Evolutionary conservation across 2,113 vertebrate species (phyloP).

Genomic region (Trematocara unimaculatum): DNA sequence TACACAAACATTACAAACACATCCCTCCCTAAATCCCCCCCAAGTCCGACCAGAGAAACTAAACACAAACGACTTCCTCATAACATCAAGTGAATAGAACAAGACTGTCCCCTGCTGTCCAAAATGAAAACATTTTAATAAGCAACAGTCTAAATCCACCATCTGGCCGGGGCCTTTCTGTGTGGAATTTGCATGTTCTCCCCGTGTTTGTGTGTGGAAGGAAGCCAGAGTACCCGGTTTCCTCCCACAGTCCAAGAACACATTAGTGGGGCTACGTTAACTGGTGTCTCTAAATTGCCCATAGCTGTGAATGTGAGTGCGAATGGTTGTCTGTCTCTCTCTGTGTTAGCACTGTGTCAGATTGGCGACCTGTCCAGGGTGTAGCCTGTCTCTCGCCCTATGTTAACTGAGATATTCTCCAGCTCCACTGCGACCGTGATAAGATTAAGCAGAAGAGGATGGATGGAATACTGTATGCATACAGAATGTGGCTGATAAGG

Average conservation of each 20-base stretch:
- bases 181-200: background rate
- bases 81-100: background rate
- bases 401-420: background rate
- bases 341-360: background rate
- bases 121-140: background rate
- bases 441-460: background rate
- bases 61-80: background rate
- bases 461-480: background rate
- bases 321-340: background rate
- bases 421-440: background rate
- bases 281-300: background rate
- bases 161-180: background rate
- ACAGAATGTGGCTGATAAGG: background rate
- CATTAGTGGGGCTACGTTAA: background rate
- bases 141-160: background rate
- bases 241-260: background rate
- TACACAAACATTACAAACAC: slow-evolving; percentile 9
- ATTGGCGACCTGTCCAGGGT: background rate
- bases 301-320: background rate
- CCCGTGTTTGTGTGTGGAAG: background rate
- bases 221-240: background rate
- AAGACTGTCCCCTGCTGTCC: background rate
- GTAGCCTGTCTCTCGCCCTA: background rate
- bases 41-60: background rate
- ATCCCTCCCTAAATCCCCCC: background rate